A percentile compares a stretch with the other conserved stretches of the same genome.
phyloP scores from a whole-genome alignment of 1,140 invertebrate genomes.

The Drosophila sturtevanti region DNA sequence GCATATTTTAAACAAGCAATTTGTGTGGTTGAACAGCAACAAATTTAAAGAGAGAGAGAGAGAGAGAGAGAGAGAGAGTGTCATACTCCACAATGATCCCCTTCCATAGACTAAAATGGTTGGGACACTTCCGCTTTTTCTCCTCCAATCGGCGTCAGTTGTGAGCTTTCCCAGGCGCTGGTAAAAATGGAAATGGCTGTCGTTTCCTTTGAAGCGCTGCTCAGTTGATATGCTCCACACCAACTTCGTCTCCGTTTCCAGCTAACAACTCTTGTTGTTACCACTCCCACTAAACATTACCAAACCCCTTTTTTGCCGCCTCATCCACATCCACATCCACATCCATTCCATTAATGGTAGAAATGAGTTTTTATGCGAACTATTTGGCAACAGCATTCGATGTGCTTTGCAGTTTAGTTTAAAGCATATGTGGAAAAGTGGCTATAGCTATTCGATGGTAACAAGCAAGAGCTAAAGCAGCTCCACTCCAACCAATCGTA shows the following conservation, averaged over 20 bases:
- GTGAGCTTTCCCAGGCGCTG: conserved; percentile 65
- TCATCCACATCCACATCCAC: too few relatives aligned
- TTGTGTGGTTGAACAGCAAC: conserved; percentile 48
- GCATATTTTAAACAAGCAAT: conserved; percentile 72
- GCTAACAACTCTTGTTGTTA: neutral
- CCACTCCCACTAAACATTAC: conserved; percentile 12
- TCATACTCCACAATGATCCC: too few relatives aligned
- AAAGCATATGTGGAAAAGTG: conserved; percentile 4
- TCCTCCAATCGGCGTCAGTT: conserved; percentile 45
- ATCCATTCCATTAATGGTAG: conserved; percentile 50
- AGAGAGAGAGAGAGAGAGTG: too few relatives aligned
- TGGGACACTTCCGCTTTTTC: conserved; percentile 7
- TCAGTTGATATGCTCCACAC: neutral
- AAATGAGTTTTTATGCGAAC: conserved; percentile 65
- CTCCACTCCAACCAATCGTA: neutral
- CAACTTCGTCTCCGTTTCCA: neutral
- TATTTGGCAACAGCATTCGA: conserved; percentile 36
- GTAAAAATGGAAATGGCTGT: conserved; percentile 64
- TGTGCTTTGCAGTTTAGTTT: conserved; percentile 40
- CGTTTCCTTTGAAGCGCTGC: conserved; percentile 58
- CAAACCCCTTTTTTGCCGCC: conserved; percentile 31
- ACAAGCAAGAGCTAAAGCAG: neutral
- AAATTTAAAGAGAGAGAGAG: conserved; percentile 51
- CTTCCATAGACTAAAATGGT: neutral
- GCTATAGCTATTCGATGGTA: conserved; percentile 8